These are phyloP conservation scores for Suillia variegata DNA, from an alignment of 2,888 invertebrate genomes.

Conservation along the genomic window DNA sequence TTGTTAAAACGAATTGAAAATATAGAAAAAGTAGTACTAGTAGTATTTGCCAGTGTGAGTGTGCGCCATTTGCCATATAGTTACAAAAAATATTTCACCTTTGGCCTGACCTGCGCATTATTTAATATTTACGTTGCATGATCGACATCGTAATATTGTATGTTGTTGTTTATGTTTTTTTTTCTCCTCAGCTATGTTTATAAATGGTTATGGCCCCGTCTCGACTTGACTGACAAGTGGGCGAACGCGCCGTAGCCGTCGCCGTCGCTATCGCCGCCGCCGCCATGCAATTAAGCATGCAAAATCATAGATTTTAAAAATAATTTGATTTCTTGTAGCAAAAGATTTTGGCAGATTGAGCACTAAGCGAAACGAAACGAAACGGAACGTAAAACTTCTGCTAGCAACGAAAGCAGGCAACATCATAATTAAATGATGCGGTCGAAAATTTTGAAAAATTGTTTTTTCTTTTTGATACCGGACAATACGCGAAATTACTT, in stretches of 20 bases:
- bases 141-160: background rate
- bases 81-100: background rate
- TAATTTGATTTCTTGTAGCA: background rate
- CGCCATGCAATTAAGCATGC: background rate
- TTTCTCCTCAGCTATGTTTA: background rate
- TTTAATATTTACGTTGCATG: background rate
- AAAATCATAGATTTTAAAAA: slow-evolving; percentile 1
- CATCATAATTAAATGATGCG: too few relatives aligned
- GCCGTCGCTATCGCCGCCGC: too few relatives aligned
- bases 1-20: too few relatives aligned
- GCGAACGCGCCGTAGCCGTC: background rate
- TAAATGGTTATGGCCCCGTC: background rate
- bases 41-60: background rate
- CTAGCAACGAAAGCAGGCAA: background rate
- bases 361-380: background rate
- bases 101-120: background rate
- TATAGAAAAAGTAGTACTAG: too few relatives aligned
- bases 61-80: background rate
- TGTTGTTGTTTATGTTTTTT: background rate
- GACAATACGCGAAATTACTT: too few relatives aligned
- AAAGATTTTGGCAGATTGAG: background rate
- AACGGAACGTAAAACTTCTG: too few relatives aligned
- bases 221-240: background rate
- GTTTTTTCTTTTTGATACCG: too few relatives aligned
- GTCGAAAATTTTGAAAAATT: too few relatives aligned